Conservation (phyloP, 2,797 vertebrate species). For the Chelidonichthys spinosus region DNA sequence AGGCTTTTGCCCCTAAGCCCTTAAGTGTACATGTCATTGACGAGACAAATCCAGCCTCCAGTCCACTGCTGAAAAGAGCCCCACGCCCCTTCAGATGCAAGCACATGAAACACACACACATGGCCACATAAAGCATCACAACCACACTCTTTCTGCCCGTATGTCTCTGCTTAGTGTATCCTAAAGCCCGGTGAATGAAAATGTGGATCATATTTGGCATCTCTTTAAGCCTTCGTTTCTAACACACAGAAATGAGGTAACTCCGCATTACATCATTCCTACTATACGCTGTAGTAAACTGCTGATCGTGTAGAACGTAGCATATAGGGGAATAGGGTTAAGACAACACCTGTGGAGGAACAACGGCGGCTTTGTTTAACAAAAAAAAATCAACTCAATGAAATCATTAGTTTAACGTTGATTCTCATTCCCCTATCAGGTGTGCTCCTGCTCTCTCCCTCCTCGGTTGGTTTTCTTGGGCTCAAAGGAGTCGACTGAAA, state of each 20-base stretch:
- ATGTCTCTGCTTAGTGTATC: constrained; percentile 32
- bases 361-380: constrained; percentile 41
- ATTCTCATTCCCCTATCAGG: constrained; percentile 32
- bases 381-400: constrained; percentile 4
- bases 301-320: constrained; percentile 64
- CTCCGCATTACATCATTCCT: constrained; percentile 48
- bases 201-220: constrained; percentile 45
- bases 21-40: constrained; percentile 75
- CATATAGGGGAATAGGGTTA: constrained; percentile 51
- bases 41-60: constrained; percentile 55
- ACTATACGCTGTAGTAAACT: constrained; percentile 47
- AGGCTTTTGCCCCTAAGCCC: constrained; percentile 67
- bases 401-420: constrained; percentile 33
- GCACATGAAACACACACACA: constrained; percentile 11
- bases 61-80: constrained; percentile 25
- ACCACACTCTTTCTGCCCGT: neutral
- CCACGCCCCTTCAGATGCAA: constrained; percentile 16
- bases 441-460: constrained; percentile 1
- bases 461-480: neutral
- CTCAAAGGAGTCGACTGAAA: neutral
- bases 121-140: neutral
- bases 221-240: constrained; percentile 32
- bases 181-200: constrained; percentile 41
- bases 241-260: constrained; percentile 54
- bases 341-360: constrained; percentile 68